These are phyloP conservation scores for Hormaphis cornu DNA, from an alignment of 1,140 invertebrate species.

Conservation along the genomic window DNA sequence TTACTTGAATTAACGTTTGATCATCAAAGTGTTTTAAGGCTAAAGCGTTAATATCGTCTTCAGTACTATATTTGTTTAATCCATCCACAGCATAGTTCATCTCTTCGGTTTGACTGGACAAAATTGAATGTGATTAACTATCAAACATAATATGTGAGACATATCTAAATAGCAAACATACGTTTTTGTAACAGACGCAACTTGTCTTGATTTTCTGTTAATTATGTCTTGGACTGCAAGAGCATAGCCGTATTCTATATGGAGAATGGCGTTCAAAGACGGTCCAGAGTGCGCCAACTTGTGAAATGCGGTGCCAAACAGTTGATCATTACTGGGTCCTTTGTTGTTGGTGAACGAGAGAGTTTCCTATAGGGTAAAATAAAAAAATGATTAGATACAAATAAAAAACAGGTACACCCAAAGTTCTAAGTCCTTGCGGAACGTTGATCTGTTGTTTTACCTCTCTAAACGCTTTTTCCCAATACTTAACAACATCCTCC, in stretches of 20 bases:
- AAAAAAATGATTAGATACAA: not conserved
- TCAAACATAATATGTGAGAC: not conserved
- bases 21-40: conserved; percentile 68
- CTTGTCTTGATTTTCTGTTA: conserved; percentile 53
- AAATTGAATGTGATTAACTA: not conserved
- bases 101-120: conserved; percentile 56
- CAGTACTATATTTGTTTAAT: conserved; percentile 54
- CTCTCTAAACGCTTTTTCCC: conserved; percentile 59
- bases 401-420: conserved; percentile 40
- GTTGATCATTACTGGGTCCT: conserved; percentile 61
- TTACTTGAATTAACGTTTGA: conserved; percentile 60
- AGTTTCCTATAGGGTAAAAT: conserved; percentile 42
- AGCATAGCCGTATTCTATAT: conserved; percentile 69
- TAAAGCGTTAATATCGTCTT: conserved; percentile 67
- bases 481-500: conserved; percentile 57
- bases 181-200: conserved; percentile 42
- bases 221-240: conserved; percentile 58
- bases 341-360: conserved; percentile 56
- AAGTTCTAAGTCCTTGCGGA: conserved; percentile 44
- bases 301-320: conserved; percentile 72
- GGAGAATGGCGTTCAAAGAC: conserved; percentile 63
- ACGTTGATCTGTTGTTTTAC: conserved; percentile 48
- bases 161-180: conserved; percentile 14
- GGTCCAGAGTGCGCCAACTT: conserved; percentile 66
- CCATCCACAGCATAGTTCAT: conserved; percentile 63